Base-by-base conservation (phyloP, 2,888 invertebrate genomes). In the Rotaria macrura region DNA sequence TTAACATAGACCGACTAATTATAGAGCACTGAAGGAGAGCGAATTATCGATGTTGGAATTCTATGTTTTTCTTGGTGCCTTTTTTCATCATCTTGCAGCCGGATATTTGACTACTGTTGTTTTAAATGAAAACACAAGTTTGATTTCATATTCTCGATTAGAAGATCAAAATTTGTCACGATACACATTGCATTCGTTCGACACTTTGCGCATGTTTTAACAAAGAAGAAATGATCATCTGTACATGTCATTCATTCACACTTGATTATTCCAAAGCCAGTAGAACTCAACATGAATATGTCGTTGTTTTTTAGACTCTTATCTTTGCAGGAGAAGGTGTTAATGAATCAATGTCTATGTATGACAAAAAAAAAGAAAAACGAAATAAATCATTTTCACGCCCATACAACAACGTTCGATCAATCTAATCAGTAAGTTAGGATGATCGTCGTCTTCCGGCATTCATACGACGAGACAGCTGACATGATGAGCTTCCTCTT, bases 401-500 rank as follows among this genome's bases (percentile, higher is more conserved):
- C 65, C 65, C 6, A 34, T 65, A 17, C 34, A 65, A n/a, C n/a
- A n/a, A n/a, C n/a, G n/a, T 65, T 65, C 14, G 34, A 65, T 65
- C 65, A 34, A 65, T 14, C 34, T 7, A 38, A 65, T 65, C 65
- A 65, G 65, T 65, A 29, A 29, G 34, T 29, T 34, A 29, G 29
- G 20, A 65, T 65, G 65, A 65, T 65, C 34, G 34, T 34, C 34
- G 34, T 65, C 65, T 65, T 65, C 65, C 65, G 65, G 65, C 34
- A 65, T 65, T 65, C 14, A 65, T 65, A 17, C 34, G 34, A 34
- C 34, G 38, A 20, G 65, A 17, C 34, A 65, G 65, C 43, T 79
- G 79, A 79, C 79, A 79, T 79, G 79, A 79, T 79, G 79, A 79
- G 43, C 43, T 79, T 79, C 79, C 79, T 79, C 52, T n/a, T 65